Evolutionary conservation across 2,888 invertebrate species (phyloP).

Genomic region (Synanthedon myopaeformis): DNA sequence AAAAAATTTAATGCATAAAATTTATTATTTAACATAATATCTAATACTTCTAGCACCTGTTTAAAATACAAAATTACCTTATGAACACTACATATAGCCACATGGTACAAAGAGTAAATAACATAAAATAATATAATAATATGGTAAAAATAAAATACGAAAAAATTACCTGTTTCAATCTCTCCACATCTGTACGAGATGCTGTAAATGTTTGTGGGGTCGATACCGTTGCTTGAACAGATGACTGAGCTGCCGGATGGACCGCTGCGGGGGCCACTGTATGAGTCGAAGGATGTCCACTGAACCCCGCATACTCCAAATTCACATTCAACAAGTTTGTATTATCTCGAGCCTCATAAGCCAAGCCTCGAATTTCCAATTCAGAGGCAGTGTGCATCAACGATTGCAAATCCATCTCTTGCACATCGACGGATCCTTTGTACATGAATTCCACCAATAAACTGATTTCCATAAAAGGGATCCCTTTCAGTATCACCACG

Average conservation of each 20-base stretch:
- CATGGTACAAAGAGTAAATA: neutral
- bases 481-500: constrained; percentile 77
- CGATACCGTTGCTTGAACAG: constrained; percentile 5
- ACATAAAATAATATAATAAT: neutral
- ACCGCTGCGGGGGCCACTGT: neutral
- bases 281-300: neutral
- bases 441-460: constrained; percentile 79
- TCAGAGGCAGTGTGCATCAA: constrained; percentile 77
- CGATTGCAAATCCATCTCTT: constrained; percentile 72
- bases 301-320: constrained; percentile 56
- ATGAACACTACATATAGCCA: neutral
- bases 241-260: neutral
- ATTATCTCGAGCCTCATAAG: constrained; percentile 70
- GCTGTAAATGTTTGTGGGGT: constrained; percentile 28
- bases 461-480: constrained; percentile 75
- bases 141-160: neutral
- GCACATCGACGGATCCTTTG: constrained; percentile 76
- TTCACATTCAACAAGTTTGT: constrained; percentile 67
- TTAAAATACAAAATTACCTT: neutral
- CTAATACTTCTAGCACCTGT: neutral
- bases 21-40: too few species aligned
- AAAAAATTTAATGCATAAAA: too few species aligned
- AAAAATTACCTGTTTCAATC: constrained; percentile 52
- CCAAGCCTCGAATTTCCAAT: constrained; percentile 75
- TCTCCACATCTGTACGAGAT: constrained; percentile 58